Conservation (phyloP, 2,888 invertebrate genomes). For the Serrognathus titanus region DNA sequence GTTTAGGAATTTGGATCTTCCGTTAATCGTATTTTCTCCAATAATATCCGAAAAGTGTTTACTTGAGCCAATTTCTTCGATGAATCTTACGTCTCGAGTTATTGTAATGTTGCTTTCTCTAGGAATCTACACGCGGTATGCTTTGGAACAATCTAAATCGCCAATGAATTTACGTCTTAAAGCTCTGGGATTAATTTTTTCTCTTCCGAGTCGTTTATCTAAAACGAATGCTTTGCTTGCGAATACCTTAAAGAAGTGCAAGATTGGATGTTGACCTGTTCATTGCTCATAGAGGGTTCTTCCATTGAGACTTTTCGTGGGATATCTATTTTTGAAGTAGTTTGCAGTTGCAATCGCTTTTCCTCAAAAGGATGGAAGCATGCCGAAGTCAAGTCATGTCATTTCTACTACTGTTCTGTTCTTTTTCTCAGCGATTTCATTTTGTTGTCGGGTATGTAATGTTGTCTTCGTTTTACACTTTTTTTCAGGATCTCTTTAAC, state of each 20-base stretch:
- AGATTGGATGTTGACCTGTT: too few relatives aligned
- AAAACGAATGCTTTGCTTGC: too few relatives aligned
- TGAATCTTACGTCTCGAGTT: not conserved
- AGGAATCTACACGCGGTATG: not conserved
- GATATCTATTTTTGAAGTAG: not conserved
- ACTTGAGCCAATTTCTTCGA: not conserved
- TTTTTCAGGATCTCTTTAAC: not conserved
- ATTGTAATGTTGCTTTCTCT: not conserved
- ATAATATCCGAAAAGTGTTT: too few relatives aligned
- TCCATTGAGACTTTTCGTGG: not conserved
- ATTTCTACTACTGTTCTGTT: not conserved
- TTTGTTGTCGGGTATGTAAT: not conserved
- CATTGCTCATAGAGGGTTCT: not conserved
- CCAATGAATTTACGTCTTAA: too few relatives aligned
- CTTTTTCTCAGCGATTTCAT: not conserved
- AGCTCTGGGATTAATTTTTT: too few relatives aligned
- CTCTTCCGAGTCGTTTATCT: too few relatives aligned
- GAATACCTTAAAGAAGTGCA: too few relatives aligned
- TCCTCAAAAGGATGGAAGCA: not conserved
- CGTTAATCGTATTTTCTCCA: too few relatives aligned
- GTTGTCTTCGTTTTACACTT: not conserved
- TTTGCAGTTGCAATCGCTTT: not conserved
- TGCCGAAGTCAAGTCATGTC: not conserved
- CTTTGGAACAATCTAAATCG: not conserved
- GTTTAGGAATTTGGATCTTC: too few relatives aligned